Percentiles rank a stretch among this genome's conserved stretches.
Conservation (phyloP, 1,140 invertebrate species). For the Rhyacophila brunnea region DNA sequence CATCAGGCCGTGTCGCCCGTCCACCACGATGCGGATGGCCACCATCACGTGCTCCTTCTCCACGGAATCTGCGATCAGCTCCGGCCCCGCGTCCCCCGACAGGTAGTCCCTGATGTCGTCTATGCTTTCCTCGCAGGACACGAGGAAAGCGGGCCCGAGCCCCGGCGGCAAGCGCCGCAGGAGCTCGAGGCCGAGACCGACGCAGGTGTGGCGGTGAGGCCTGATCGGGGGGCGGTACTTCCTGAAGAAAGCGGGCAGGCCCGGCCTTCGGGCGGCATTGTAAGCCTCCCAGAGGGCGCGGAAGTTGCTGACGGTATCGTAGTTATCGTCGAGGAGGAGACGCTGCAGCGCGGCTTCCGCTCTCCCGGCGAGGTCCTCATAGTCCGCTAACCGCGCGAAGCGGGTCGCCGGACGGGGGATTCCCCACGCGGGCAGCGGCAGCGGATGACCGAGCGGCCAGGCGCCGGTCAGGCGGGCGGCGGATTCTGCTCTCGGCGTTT, state of each 20-base stretch:
- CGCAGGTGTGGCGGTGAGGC: conserved; percentile 79
- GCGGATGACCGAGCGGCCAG: conserved; percentile 64
- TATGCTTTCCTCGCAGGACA: conserved; percentile 86
- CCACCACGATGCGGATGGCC: conserved; percentile 71
- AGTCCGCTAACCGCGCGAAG: conserved; percentile 47
- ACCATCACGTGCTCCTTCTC: conserved; percentile 90
- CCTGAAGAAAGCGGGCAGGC: conserved; percentile 66
- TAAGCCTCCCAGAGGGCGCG: conserved; percentile 75
- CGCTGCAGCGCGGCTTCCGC: conserved; percentile 75
- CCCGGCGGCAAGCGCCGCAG: conserved; percentile 61
- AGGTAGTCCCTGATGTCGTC: conserved; percentile 67
- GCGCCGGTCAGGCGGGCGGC: conserved; percentile 46
- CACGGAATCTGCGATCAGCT: conserved; percentile 60
- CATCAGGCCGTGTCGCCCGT: conserved; percentile 70
- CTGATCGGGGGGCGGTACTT: conserved; percentile 75
- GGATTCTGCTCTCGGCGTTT: conserved; percentile 57
- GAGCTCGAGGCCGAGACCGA: conserved; percentile 80
- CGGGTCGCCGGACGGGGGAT: conserved; percentile 67
- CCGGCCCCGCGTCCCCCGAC: conserved; percentile 53
- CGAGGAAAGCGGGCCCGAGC: conserved; percentile 68
- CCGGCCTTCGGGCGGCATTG: conserved; percentile 37
- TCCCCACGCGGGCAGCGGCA: conserved; percentile 60
- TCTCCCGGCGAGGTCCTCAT: conserved; percentile 74
- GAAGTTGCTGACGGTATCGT: conserved; percentile 85
- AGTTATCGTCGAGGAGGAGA: conserved; percentile 75